Evolutionary conservation across 1,140 invertebrate species (phyloP).

Genomic region (Bacillus rossius): DNA sequence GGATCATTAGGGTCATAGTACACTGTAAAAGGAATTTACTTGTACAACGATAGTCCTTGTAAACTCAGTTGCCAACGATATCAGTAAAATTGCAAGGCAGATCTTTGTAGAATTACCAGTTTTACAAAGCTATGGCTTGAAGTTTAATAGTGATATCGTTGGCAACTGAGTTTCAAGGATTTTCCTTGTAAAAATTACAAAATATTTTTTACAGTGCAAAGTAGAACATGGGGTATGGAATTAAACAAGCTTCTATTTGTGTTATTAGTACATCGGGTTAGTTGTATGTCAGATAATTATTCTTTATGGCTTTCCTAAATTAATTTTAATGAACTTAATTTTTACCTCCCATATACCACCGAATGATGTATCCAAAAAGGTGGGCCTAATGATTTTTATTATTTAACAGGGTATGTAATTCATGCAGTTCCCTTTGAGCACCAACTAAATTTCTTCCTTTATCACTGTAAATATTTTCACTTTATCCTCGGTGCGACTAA

Average conservation of each 20-base stretch:
- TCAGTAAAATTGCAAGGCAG: no score
- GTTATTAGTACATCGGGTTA: neutral
- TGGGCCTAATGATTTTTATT: neutral
- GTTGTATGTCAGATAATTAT: neutral
- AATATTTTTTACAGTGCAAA: no score
- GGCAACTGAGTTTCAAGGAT: no score
- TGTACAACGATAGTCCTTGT: no score
- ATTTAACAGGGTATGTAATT: neutral
- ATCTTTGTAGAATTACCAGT: no score
- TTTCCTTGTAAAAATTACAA: no score
- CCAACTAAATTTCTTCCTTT: slow-evolving; percentile 34
- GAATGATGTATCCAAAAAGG: neutral
- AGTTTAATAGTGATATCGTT: no score
- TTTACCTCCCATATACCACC: neutral
- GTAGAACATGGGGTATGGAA: neutral
- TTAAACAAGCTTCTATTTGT: slow-evolving; percentile 10
- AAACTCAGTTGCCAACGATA: no score
- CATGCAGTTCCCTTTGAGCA: slow-evolving; percentile 5
- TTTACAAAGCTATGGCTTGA: no score
- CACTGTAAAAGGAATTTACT: no score
- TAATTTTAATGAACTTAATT: neutral
- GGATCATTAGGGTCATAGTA: neutral
- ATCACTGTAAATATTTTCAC: slow-evolving; percentile 23
- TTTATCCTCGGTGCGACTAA: slow-evolving; percentile 17
- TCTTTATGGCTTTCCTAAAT: neutral